These are phyloP conservation scores for Anarsia innoxiella DNA, from an alignment of 2,888 invertebrate species.

Conservation along the genomic window DNA sequence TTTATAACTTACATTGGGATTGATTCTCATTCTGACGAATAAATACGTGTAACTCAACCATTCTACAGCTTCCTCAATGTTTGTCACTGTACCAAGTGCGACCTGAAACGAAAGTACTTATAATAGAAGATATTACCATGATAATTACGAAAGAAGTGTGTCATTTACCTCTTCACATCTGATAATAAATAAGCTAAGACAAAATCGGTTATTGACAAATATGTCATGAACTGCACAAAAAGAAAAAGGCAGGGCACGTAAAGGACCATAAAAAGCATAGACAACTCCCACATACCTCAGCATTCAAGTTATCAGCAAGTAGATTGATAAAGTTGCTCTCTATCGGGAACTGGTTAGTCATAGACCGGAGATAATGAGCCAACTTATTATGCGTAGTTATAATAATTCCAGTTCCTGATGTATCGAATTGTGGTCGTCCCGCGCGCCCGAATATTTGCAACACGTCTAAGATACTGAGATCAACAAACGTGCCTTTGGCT, in stretches of 20 bases:
- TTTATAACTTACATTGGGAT: constrained; percentile 80
- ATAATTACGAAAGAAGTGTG: too few relatives aligned
- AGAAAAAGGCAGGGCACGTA: too few relatives aligned
- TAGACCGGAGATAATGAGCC: constrained; percentile 92
- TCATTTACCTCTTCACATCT: too few relatives aligned
- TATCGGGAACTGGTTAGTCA: constrained; percentile 98
- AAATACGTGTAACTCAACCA: constrained; percentile 99
- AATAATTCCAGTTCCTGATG: constrained; percentile 94
- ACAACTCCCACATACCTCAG: too few relatives aligned
- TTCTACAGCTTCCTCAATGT: constrained; percentile 95
- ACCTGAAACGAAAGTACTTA: constrained; percentile 77
- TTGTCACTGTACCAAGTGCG: constrained; percentile 96
- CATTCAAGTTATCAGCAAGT: constrained; percentile 97
- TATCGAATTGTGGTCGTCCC: constrained; percentile 98
- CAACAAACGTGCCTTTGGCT: constrained; percentile 93
- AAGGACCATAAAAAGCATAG: too few relatives aligned
- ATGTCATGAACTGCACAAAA: too few relatives aligned
- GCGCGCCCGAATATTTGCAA: constrained; percentile 99
- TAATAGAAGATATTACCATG: too few relatives aligned
- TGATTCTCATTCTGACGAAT: constrained; percentile 93
- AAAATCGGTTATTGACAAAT: too few relatives aligned
- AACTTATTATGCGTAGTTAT: constrained; percentile 95
- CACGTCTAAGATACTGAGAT: constrained; percentile 97
- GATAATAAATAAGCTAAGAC: too few relatives aligned
- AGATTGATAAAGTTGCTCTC: constrained; percentile 96